A percentile compares a stretch with the other conserved stretches of the same genome.
Evolutionary conservation across 1,140 invertebrate species (phyloP).

Genomic region (Gerris buenoi): DNA sequence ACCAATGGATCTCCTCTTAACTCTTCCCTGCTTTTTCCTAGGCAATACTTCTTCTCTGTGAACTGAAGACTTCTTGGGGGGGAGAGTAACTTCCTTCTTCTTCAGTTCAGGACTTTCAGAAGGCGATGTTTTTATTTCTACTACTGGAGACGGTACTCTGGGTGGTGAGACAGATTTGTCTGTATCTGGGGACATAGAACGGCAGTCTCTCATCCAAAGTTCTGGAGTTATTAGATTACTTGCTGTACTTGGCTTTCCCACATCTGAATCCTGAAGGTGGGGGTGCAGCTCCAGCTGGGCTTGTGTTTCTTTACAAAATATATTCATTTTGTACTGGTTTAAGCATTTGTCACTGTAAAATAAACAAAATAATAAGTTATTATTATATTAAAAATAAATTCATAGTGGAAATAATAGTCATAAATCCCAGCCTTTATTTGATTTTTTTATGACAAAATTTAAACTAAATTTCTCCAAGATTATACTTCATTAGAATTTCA

Average conservation of each 20-base stretch:
- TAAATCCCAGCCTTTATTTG: no score
- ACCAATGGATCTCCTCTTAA: neutral
- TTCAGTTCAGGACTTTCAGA: slow-evolving; percentile 6
- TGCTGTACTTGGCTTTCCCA: slow-evolving; percentile 23
- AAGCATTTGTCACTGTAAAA: slow-evolving; percentile 73
- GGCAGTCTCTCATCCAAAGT: slow-evolving; percentile 63
- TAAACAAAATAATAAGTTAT: slow-evolving; percentile 28
- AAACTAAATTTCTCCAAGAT: no score
- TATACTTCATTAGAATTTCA: no score
- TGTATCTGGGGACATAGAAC: slow-evolving; percentile 42
- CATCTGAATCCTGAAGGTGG: slow-evolving; percentile 36
- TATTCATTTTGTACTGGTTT: slow-evolving; percentile 91
- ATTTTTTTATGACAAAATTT: no score
- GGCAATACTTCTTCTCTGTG: slow-evolving; percentile 5
- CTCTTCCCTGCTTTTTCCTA: slow-evolving; percentile 1
- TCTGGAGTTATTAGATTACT: slow-evolving; percentile 62
- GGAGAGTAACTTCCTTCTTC: neutral
- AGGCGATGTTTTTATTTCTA: slow-evolving; percentile 12
- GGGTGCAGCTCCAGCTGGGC: slow-evolving; percentile 73
- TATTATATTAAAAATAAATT: neutral
- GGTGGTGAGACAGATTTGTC: slow-evolving; percentile 26
- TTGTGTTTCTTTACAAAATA: slow-evolving; percentile 80
- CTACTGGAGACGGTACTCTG: slow-evolving; percentile 23
- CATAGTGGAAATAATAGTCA: no score
- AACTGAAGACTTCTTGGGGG: neutral